Evolutionary conservation across 1,140 invertebrate species (phyloP).

Genomic region (Orchestia grillus): DNA sequence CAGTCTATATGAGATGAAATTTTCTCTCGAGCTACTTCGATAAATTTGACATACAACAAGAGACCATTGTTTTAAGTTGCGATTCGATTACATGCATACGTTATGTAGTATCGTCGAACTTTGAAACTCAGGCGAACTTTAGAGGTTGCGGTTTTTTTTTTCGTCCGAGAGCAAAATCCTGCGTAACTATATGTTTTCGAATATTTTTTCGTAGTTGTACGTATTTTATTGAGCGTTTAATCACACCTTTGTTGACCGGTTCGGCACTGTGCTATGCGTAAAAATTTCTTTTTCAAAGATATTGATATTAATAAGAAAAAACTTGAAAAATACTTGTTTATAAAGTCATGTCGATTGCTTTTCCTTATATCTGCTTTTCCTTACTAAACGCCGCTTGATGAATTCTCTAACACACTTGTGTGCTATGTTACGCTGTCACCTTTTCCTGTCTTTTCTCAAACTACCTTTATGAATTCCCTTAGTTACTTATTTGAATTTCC

Average conservation of each 20-base stretch:
- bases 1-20: neutral
- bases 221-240: neutral
- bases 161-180: neutral
- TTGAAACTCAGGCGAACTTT: neutral
- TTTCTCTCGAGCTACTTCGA: neutral
- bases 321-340: neutral
- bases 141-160: neutral
- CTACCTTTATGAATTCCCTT: neutral
- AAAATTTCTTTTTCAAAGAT: neutral
- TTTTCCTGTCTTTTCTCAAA: neutral
- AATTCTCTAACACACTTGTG: neutral
- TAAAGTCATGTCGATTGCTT: neutral
- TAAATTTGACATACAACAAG: neutral
- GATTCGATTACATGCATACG: neutral
- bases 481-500: neutral
- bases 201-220: neutral
- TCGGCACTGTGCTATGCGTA: neutral
- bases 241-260: neutral
- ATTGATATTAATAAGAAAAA: neutral
- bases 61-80: neutral
- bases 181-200: neutral
- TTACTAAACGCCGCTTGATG: neutral
- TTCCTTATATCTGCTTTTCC: neutral
- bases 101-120: neutral
- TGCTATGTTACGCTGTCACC: neutral